phyloP scores from a whole-genome alignment of 2,888 invertebrate genomes.

The Eilema caniola region DNA sequence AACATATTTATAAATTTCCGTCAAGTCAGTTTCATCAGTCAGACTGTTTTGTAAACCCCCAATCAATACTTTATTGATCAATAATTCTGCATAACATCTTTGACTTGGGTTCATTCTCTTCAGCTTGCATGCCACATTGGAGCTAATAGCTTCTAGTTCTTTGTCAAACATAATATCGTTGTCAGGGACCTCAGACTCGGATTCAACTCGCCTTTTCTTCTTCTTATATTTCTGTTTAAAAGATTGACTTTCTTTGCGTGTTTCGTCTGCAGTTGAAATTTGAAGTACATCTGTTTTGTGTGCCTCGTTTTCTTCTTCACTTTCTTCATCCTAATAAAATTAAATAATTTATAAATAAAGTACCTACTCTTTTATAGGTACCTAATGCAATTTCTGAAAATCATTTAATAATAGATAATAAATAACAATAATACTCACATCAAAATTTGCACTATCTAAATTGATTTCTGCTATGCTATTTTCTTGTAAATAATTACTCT shows the following conservation, averaged over 20 bases:
- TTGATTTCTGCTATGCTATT: constrained; percentile 36
- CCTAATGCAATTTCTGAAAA: neutral
- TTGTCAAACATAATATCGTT: constrained; percentile 38
- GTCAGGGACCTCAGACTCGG: constrained; percentile 24
- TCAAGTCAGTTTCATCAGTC: constrained; percentile 57
- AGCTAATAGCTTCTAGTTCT: constrained; percentile 59
- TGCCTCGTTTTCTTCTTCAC: constrained; percentile 10
- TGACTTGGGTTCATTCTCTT: constrained; percentile 59
- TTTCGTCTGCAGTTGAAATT: constrained; percentile 34
- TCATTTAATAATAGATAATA: neutral
- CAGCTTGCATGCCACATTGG: constrained; percentile 60
- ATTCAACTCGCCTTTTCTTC: constrained; percentile 22
- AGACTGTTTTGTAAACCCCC: constrained; percentile 55
- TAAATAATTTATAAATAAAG: no score
- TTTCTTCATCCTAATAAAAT: constrained; percentile 7
- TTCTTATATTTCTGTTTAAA: constrained; percentile 12
- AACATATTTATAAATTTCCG: constrained; percentile 43
- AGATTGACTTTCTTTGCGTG: constrained; percentile 24
- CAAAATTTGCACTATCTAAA: constrained; percentile 36
- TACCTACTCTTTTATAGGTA: no score
- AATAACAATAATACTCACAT: constrained; percentile 34
- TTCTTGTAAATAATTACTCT: constrained; percentile 10
- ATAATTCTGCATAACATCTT: constrained; percentile 57
- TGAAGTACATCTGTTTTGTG: constrained; percentile 30
- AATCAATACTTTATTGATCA: constrained; percentile 63